A percentile compares a stretch with the other conserved stretches of the same genome.
Evolutionary conservation across 2,888 invertebrate species (phyloP).

Genomic region (Scaeva pyrastri): DNA sequence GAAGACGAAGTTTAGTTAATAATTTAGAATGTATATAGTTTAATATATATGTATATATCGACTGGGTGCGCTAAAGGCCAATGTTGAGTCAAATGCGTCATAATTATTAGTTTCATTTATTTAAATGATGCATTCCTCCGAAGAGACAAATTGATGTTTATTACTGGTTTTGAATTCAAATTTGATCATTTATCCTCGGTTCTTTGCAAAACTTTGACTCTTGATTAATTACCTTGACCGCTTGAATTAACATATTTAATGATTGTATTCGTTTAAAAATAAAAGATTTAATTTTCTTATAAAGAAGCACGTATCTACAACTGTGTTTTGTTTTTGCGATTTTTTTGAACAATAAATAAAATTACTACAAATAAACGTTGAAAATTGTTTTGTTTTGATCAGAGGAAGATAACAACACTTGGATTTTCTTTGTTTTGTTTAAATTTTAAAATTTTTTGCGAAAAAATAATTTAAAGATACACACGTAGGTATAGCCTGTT

Average conservation of each 20-base stretch:
- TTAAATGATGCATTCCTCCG: constrained; percentile 43
- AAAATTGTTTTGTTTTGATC: neutral
- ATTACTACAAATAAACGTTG: neutral
- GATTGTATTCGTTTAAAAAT: constrained; percentile 17
- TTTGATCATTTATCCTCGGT: constrained; percentile 19
- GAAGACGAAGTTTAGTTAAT: constrained; percentile 94
- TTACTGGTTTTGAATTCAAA: constrained; percentile 53
- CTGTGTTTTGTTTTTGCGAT: neutral
- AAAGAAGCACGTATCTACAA: constrained; percentile 3
- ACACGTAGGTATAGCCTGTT: too few relatives aligned
- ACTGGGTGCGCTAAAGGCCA: constrained; percentile 37
- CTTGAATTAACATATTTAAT: constrained; percentile 34
- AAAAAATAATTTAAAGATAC: too few relatives aligned
- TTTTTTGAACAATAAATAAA: neutral
- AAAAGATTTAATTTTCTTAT: neutral
- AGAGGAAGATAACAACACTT: too few relatives aligned
- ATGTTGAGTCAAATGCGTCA: constrained; percentile 40
- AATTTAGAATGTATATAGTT: neutral
- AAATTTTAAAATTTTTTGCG: too few relatives aligned
- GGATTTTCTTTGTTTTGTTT: too few relatives aligned
- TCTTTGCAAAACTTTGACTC: neutral
- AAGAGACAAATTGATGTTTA: constrained; percentile 18
- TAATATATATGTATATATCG: constrained; percentile 8
- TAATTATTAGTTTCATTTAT: neutral
- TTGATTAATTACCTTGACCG: constrained; percentile 34